Conservation (phyloP, 2,113 vertebrate genomes). For the Tamias sibiricus region DNA sequence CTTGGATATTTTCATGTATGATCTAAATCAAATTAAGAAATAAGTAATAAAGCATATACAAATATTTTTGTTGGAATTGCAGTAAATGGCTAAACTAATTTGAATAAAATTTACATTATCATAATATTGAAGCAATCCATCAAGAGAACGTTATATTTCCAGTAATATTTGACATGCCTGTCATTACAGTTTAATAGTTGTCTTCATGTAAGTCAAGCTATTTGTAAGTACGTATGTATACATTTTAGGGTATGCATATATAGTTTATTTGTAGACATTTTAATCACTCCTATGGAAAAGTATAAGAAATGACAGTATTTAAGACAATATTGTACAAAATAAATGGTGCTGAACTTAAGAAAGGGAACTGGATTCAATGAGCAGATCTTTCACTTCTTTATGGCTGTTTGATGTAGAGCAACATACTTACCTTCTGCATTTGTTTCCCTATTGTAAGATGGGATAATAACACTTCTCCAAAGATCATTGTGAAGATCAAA, state of each 20-base stretch:
- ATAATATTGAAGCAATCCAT: constrained; percentile 30
- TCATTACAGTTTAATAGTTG: constrained; percentile 4
- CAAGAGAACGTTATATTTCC: background rate
- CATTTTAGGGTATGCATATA: too few species aligned
- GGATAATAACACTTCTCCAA: background rate
- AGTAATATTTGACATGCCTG: constrained; percentile 41
- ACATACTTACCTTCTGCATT: background rate
- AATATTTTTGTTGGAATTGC: constrained; percentile 23
- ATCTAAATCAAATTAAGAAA: constrained; percentile 43
- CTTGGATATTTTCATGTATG: background rate
- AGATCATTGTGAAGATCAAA: background rate
- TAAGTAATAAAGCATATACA: constrained; percentile 7
- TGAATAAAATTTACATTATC: constrained; percentile 37
- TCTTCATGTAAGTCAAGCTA: background rate
- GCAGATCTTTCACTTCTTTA: background rate
- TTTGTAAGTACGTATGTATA: background rate
- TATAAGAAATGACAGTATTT: background rate
- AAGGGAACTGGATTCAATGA: background rate
- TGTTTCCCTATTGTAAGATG: background rate
- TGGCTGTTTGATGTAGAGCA: background rate
- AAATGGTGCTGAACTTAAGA: background rate
- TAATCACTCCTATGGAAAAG: constrained; percentile 22
- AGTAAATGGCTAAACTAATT: background rate
- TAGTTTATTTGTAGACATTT: background rate
- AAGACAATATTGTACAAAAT: background rate